A percentile compares a stretch with the other conserved stretches of the same genome.
Evolutionary conservation across 2,113 vertebrate genomes (phyloP).

Genomic region (Colossoma macropomum): DNA sequence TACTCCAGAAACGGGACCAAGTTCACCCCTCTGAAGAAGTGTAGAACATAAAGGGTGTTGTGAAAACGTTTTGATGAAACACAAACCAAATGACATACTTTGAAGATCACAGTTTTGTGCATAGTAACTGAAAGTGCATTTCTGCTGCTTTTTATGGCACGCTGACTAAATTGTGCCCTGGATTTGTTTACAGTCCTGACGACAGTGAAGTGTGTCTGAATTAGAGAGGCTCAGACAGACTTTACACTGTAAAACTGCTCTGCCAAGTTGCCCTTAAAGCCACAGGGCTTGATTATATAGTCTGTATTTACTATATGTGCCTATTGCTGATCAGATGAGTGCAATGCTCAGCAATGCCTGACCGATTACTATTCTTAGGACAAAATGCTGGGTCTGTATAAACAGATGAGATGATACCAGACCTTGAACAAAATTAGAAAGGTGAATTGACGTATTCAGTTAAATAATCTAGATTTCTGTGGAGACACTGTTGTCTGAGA

Average conservation of each 20-base stretch:
- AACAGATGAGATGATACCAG: too few relatives aligned
- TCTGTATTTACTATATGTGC: too few relatives aligned
- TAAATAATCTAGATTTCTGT: not conserved
- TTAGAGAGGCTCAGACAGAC: constrained; percentile 28
- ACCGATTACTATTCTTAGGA: too few relatives aligned
- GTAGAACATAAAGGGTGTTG: not conserved
- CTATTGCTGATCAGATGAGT: too few relatives aligned
- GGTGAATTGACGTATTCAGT: not conserved
- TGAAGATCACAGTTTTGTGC: too few relatives aligned
- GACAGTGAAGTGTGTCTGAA: constrained; percentile 29
- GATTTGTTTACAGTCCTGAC: not conserved
- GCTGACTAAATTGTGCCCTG: not conserved
- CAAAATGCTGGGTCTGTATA: too few relatives aligned
- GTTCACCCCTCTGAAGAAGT: constrained; percentile 81
- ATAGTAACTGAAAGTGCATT: not conserved
- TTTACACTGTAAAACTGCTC: constrained; percentile 28
- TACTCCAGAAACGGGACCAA: constrained; percentile 85
- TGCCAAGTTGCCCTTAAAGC: constrained; percentile 4
- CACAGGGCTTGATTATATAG: not conserved
- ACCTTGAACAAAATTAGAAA: too few relatives aligned
- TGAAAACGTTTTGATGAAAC: not conserved
- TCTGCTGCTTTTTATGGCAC: not conserved
- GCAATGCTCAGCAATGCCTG: too few relatives aligned
- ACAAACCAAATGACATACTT: not conserved
- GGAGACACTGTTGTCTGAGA: not conserved